phyloP scores from a whole-genome alignment of 2,797 vertebrate genomes.

The Australoheros facetus region DNA sequence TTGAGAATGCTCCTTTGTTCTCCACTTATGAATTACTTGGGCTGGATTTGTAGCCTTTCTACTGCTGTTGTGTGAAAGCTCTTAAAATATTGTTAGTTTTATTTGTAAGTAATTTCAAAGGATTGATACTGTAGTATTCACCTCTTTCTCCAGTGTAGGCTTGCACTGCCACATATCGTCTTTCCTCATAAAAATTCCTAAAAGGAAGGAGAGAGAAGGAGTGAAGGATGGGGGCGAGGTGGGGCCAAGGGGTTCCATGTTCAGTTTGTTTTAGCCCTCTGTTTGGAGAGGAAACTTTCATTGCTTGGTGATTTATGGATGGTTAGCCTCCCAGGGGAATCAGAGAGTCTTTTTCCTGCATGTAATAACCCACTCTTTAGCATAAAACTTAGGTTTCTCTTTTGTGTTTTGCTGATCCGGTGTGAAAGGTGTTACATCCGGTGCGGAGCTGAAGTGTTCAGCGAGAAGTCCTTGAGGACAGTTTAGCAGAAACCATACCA shows the following conservation, averaged over 20 bases:
- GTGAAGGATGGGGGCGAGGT: conserved; percentile 37
- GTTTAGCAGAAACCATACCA: conserved; percentile 45
- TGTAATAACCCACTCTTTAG: conserved; percentile 64
- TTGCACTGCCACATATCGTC: conserved; percentile 57
- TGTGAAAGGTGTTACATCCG: conserved; percentile 75
- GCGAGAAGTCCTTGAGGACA: conserved; percentile 33
- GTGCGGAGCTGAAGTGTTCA: conserved; percentile 33
- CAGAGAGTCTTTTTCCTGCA: conserved; percentile 63
- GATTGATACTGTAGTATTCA: conserved; percentile 56
- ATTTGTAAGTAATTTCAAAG: conserved; percentile 10
- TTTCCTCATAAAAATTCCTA: conserved; percentile 78
- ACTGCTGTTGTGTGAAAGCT: conserved; percentile 12
- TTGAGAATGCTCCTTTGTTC: conserved; percentile 33
- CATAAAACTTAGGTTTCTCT: conserved; percentile 63
- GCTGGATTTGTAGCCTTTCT: conserved; percentile 10
- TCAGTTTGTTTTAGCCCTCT: conserved; percentile 78
- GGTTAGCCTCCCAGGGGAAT: conserved; percentile 65
- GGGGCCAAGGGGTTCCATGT: conserved; percentile 53
- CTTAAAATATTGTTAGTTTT: conserved; percentile 36
- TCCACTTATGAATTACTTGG: conserved; percentile 21
- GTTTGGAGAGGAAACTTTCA: conserved; percentile 79
- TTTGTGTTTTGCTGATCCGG: conserved; percentile 70
- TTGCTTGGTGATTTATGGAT: conserved; percentile 79
- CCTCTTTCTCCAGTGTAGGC: conserved; percentile 45
- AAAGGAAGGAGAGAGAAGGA: conserved; percentile 40